Percentiles rank a stretch among this genome's conserved stretches.
Conservation (phyloP, 2,113 vertebrate genomes). For the Coryphaenoides rupestris region DNA sequence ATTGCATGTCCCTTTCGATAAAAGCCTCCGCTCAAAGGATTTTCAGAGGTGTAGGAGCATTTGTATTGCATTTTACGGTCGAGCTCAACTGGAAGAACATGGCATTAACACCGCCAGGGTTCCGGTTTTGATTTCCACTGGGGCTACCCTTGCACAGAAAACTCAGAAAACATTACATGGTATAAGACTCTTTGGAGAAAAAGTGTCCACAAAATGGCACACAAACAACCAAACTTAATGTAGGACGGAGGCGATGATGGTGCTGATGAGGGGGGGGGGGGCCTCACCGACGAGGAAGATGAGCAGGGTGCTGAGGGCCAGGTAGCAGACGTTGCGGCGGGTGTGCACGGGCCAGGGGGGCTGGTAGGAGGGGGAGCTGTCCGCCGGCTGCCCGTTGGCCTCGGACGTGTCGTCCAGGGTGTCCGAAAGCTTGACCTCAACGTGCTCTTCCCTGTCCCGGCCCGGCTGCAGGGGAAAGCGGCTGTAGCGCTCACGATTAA, state of each 20-base stretch:
- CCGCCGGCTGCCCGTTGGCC: constrained; percentile 22
- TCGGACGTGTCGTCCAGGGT: constrained; percentile 74
- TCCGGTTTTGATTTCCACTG: no score
- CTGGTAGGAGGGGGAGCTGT: constrained; percentile 39
- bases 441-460: constrained; percentile 75
- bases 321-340: constrained; percentile 46
- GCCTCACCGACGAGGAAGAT: constrained; percentile 79
- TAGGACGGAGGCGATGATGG: not conserved
- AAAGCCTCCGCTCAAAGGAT: no score
- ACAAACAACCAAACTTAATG: no score
- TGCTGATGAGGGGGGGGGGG: not conserved
- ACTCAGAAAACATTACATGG: no score
- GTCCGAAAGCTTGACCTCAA: constrained; percentile 84
- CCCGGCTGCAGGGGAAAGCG: constrained; percentile 83
- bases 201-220: no score
- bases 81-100: no score
- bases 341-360: not conserved
- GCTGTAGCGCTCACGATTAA: constrained; percentile 79
- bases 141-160: no score
- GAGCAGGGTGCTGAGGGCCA: constrained; percentile 49
- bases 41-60: no score
- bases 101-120: no score
- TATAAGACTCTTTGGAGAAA: no score
- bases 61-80: no score
- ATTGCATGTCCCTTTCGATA: no score